Conservation (phyloP, 2,797 vertebrate genomes). For the Alcedo quadribrachys region DNA sequence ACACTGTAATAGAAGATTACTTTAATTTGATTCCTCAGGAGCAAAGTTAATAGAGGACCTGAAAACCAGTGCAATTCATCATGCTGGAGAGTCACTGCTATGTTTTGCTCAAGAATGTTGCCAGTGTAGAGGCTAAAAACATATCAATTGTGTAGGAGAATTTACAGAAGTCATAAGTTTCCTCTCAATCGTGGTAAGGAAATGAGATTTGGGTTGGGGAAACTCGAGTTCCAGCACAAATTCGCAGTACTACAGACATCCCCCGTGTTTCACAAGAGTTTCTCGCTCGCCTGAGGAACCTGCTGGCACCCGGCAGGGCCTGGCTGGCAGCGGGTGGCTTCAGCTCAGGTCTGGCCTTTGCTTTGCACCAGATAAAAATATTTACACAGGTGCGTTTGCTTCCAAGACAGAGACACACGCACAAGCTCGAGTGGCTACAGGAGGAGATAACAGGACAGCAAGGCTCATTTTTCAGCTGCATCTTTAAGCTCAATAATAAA, state of each 20-base stretch:
- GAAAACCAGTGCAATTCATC: conserved; percentile 1
- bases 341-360: neutral
- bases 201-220: neutral
- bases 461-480: neutral
- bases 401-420: rapidly evolving
- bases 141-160: neutral
- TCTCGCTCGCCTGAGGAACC: neutral
- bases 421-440: neutral
- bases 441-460: rapidly evolving
- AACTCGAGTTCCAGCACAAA: rapidly evolving
- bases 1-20: conserved; percentile 42
- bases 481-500: neutral
- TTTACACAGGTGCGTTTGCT: rapidly evolving
- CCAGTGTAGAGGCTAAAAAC: neutral
- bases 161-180: neutral
- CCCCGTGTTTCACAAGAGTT: neutral
- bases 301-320: neutral
- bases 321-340: rapidly evolving
- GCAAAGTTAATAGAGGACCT: conserved; percentile 57
- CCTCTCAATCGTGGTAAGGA: neutral
- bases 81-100: neutral
- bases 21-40: conserved; percentile 70
- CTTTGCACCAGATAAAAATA: rapidly evolving
- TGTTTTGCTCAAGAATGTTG: neutral
- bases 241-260: neutral